Evolutionary conservation across 2,113 vertebrate genomes (phyloP).

Genomic region (Brachypteracias leptosomus): DNA sequence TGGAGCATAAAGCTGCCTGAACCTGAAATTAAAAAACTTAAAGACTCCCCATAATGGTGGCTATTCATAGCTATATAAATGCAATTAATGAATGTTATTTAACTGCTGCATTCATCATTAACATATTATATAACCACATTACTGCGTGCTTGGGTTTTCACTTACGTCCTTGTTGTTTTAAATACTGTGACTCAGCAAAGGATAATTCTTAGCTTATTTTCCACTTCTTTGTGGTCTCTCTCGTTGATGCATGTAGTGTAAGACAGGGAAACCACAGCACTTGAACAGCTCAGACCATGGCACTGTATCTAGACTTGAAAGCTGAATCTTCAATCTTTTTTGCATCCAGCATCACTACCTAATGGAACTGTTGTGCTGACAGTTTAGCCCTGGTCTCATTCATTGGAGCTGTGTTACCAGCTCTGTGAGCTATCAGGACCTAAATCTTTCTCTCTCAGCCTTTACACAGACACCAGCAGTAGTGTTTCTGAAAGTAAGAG

Average conservation of each 20-base stretch:
- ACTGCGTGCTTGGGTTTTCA: neutral
- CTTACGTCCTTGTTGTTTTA: neutral
- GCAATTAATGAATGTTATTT: neutral
- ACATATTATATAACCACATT: neutral
- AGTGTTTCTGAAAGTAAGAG: neutral
- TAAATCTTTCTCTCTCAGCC: neutral
- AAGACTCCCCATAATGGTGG: neutral
- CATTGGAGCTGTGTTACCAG: neutral
- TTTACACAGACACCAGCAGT: accelerated
- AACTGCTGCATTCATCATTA: neutral
- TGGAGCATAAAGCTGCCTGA: neutral
- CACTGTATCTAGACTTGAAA: neutral
- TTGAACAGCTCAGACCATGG: neutral
- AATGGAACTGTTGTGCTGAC: neutral
- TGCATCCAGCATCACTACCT: neutral
- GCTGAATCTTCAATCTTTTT: neutral
- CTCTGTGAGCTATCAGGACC: neutral
- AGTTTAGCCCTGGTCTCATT: neutral
- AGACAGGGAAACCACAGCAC: neutral
- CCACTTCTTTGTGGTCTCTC: neutral
- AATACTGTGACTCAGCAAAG: neutral
- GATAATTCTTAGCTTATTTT: slow-evolving; percentile 1
- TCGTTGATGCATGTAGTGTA: neutral
- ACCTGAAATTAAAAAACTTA: neutral
- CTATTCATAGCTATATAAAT: neutral